Base-by-base conservation (phyloP, 2,888 invertebrate species). In the Noctua comes region DNA sequence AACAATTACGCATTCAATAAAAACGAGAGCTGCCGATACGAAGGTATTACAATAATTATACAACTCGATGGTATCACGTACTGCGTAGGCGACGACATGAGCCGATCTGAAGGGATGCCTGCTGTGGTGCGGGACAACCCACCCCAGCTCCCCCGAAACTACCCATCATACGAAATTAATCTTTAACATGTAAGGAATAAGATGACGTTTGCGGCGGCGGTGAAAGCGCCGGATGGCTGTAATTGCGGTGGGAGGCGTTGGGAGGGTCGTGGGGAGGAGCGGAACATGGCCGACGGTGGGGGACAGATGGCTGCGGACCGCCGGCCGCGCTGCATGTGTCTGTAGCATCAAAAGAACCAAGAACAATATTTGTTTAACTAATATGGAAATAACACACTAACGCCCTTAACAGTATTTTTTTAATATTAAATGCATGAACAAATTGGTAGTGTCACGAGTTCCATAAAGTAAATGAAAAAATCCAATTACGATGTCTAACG, bases 251-350 rank as follows among this genome's bases (percentile, higher is more conserved):
- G 95, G 93, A 93, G 96, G 96, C 96, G 96, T 93, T 96, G 95
- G 96, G 96, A 94, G 96, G 95, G 93, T 88, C 94, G 91, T 92
- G 91, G 95, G 96, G 96, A 94, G 96, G 96, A 93, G 96, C 95
- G 92, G 95, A 94, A 94, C 91, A 94, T 94, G 95, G 96, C 94
- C 90, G 94, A 89, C 94, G 92, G 95, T 91, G 95, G 96, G 96
- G 96, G 95, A 90, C 95, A 96, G 94, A 95, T 94, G 94, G 93
- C 94, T 90, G 91, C 92, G 86, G 90, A 91, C 92, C 92, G 94
- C 88, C 92, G 92, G 85, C 88, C 90, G 86, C 87, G 87, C 48
- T 86, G 88, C 93, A 94, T 91, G 95, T 93, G 91, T 89, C 80
- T 68, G 57, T 66, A 62, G 36, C 40, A 31, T 11, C 24, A 46